Percentiles rank a stretch among this genome's conserved stretches.
phyloP scores from a whole-genome alignment of 2,888 invertebrate species.

The Phrixothrix hirtus region DNA sequence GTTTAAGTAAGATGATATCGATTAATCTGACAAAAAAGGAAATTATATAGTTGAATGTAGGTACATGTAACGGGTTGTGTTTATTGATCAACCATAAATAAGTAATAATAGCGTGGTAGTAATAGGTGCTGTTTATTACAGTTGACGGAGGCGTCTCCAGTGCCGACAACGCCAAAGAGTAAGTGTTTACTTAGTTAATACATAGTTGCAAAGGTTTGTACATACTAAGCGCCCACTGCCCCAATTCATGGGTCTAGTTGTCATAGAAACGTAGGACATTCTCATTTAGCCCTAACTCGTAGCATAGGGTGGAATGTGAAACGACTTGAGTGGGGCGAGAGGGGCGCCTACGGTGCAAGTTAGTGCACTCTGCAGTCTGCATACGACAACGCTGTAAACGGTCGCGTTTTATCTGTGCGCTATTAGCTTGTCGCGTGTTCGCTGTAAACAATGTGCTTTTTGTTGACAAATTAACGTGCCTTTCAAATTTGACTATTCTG shows the following conservation, averaged over 20 bases:
- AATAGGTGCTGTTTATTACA: slow-evolving; percentile 45
- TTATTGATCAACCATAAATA: slow-evolving; percentile 28
- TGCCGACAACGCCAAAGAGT: slow-evolving; percentile 54
- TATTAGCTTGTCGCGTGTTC: slow-evolving; percentile 34
- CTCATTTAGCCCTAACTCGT: slow-evolving; percentile 31
- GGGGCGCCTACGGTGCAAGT: slow-evolving; percentile 37
- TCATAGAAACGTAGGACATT: slow-evolving; percentile 31
- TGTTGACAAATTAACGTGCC: neutral
- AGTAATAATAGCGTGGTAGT: slow-evolving; percentile 25
- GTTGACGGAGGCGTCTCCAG: slow-evolving; percentile 53
- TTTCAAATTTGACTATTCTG: slow-evolving; percentile 5
- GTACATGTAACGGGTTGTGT: slow-evolving; percentile 2
- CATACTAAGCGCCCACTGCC: slow-evolving; percentile 31
- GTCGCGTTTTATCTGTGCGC: slow-evolving; percentile 39
- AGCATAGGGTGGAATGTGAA: slow-evolving; percentile 33
- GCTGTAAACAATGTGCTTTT: neutral
- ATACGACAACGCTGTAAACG: slow-evolving; percentile 45
- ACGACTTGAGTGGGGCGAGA: slow-evolving; percentile 24
- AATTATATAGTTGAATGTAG: neutral
- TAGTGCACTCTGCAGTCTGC: slow-evolving; percentile 43
- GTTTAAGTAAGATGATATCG: too few species aligned
- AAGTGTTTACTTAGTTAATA: slow-evolving; percentile 45
- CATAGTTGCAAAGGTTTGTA: slow-evolving; percentile 17
- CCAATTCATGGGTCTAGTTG: slow-evolving; percentile 28
- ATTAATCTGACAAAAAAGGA: neutral